Base-by-base conservation (phyloP, 2,113 vertebrate species). In the Chlorodrepanis virens region DNA sequence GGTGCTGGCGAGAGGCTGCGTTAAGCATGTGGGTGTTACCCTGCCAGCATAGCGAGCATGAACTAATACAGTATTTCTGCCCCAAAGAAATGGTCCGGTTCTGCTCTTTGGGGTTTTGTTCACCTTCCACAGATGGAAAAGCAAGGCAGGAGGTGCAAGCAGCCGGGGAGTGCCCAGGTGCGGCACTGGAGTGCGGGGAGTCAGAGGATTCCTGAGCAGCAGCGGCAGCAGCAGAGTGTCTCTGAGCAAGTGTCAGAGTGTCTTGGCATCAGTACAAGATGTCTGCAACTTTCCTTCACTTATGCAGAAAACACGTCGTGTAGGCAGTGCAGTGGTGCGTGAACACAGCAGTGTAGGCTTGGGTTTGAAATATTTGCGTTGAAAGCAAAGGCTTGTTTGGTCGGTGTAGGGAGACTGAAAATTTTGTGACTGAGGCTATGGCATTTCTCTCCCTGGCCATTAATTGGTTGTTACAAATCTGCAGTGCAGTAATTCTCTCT, bases 401-500 rank as follows among this genome's bases (percentile, higher is more conserved):
- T 83, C 3, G 80, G 37, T 84, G 68, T 94, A 68, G 87, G 83
- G 84, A 97, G 80, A 57, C n/a, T 78, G 96, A 80, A 86, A 83
- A 82, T 83, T 75, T 81, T 88, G 59, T 97, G 95, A 74, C 84
- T 95, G 71, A 87, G 92, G 86, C 93, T 96, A 47, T 94, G 91
- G 86, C 93, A 96, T 97, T 96, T 94, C 80, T 94, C 61, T 95
- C 85, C 77, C 93, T 94, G 94, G 89, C 91, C 97, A 97, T 97
- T 97, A 98, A 97, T 98, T 98, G 96, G 97, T 97, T 97, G 81
- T 85, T 98, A 83, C 91, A 97, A 97, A 97, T 98, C 96, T 97
- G 96, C 96, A 97, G 96, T 97, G 94, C 95, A 97, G 97, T 97
- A 94, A 94, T 96, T 76, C 64, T 59, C 71, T 57, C 33, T 70